Evolutionary conservation across 2,888 invertebrate species (phyloP), one percentile per base, ranked within the genome.

Genomic region (Dynastes tityus): DNA sequence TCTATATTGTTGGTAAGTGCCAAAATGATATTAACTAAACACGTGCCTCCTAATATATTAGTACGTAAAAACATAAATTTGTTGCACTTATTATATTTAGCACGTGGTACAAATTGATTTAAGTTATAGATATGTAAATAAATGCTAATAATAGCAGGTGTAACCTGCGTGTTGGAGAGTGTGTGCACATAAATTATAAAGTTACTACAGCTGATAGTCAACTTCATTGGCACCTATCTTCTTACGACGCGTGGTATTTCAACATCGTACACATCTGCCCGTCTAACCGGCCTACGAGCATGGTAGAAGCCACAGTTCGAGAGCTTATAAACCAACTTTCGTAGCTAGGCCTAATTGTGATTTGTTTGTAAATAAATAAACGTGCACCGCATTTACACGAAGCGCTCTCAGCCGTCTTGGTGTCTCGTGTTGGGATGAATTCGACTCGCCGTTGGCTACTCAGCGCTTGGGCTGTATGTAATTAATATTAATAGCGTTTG

Each of bases 61-160:
- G 8, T 13, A 29, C 51, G 68, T 68, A 49, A 13, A 16, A 51
- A 68, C 49, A 68, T 68, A 68, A 49, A 49, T 68, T 68, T 40
- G 27, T 29, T 68, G 27, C n/a, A 49, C 13, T 29, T 68, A 68
- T 11, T 68, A 68, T 51, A 61, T 9, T 16, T 22, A 49, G 27
- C 68, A 51, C 67, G 68, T 51, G 68, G 49, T 27, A 51, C 27
- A 68, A 68, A 68, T 51, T 68, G 68, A 68, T 68, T 68, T 68
- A 51, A 68, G 27, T 49, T 40, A 29, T 51, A 68, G 68, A 51
- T 68, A 73, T 73, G 73, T 73, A 73, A 73, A 73, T 73, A 73
- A 45, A 73, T 73, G 73, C 45, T 73, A 73, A 73, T 73, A 73
- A 73, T 73, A 73, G 73, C 73, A 73, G 73, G 73, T 73, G 73